Percentiles rank a stretch among this genome's conserved stretches.
These are phyloP conservation scores for Protobothrops mucrosquamatus DNA, from an alignment of 2,113 vertebrate species.

Conservation along the genomic window DNA sequence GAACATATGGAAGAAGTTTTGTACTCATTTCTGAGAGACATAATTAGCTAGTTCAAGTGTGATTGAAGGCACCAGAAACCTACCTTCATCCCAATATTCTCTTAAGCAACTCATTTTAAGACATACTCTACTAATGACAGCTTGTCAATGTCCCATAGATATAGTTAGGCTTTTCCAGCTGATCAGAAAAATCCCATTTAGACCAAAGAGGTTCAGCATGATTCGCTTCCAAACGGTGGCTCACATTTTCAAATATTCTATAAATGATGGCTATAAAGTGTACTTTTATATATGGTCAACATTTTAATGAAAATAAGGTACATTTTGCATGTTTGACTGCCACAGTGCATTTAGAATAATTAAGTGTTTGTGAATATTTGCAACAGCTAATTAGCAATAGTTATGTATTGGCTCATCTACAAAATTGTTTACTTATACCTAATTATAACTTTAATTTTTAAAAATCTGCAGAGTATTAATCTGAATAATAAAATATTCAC, in stretches of 20 bases:
- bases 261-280: background rate
- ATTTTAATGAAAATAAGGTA: background rate
- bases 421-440: conserved; percentile 11
- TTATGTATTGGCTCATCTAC: conserved; percentile 10
- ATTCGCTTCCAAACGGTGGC: background rate
- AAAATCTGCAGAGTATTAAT: background rate
- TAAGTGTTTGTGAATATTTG: conserved; percentile 38
- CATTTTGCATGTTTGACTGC: conserved; percentile 39
- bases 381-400: conserved; percentile 7
- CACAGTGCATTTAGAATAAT: conserved; percentile 25
- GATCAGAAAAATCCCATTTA: background rate
- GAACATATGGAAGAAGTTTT: background rate
- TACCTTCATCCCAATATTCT: background rate
- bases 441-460: background rate
- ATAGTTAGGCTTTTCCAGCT: background rate
- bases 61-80: background rate
- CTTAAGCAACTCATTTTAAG: background rate
- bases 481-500: conserved; percentile 11
- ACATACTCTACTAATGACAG: background rate
- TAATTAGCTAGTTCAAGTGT: background rate
- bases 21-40: background rate
- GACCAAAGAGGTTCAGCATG: background rate
- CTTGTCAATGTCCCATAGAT: background rate
- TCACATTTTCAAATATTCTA: background rate
- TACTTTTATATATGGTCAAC: background rate